Evolutionary conservation across 2,888 invertebrate species (phyloP).

Genomic region (Epiblema foenella): DNA sequence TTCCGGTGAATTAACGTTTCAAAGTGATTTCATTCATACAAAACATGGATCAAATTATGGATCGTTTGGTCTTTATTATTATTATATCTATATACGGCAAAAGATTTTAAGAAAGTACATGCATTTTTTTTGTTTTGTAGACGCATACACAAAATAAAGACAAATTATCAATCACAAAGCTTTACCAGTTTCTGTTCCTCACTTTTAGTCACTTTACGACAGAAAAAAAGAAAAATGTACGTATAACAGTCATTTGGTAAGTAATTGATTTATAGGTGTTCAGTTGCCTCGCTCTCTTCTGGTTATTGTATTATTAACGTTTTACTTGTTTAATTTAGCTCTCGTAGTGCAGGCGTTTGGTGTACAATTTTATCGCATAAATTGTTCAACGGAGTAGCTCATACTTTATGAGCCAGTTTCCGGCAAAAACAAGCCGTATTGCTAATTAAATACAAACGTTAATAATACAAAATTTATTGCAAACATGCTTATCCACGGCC

Average conservation of each 20-base stretch:
- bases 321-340: conserved; percentile 41
- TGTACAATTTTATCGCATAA: conserved; percentile 52
- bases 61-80: too few species aligned
- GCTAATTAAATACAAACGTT: conserved; percentile 66
- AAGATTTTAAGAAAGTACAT: too few species aligned
- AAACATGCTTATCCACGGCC: conserved; percentile 61
- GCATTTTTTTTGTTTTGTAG: too few species aligned
- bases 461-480: conserved; percentile 66
- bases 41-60: too few species aligned
- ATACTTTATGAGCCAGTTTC: conserved; percentile 63
- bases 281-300: conserved; percentile 23
- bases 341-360: conserved; percentile 43
- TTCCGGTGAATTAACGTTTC: too few species aligned
- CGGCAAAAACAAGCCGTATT: conserved; percentile 62
- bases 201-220: too few species aligned
- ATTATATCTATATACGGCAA: too few species aligned
- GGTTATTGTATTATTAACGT: conserved; percentile 38
- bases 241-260: neutral
- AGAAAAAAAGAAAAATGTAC: neutral
- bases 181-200: too few species aligned
- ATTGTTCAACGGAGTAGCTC: conserved; percentile 53
- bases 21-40: too few species aligned
- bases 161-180: too few species aligned
- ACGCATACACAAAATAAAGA: too few species aligned
- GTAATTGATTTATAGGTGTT: conserved; percentile 7